Evolutionary conservation across 2,113 vertebrate genomes (phyloP).

Genomic region (Phodopus roborovskii): DNA sequence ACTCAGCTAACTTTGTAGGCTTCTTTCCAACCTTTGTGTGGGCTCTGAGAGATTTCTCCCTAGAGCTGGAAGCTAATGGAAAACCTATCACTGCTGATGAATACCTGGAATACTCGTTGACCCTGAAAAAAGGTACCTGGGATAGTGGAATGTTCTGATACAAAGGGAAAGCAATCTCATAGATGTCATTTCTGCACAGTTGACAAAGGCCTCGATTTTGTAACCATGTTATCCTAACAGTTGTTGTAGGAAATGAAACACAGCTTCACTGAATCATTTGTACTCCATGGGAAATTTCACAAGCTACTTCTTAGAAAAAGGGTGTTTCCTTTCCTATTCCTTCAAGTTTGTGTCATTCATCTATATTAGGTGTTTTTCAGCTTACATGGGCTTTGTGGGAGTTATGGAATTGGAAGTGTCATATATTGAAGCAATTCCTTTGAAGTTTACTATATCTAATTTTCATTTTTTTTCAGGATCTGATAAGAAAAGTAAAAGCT

Average conservation of each 20-base stretch:
- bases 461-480: slow-evolving; percentile 39
- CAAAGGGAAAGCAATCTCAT: neutral
- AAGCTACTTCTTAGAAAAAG: neutral
- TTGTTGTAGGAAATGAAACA: neutral
- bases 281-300: neutral
- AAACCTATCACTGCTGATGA: slow-evolving; percentile 66
- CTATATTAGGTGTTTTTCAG: neutral
- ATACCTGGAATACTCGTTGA: slow-evolving; percentile 81
- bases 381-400: neutral
- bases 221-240: neutral
- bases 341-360: neutral
- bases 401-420: neutral
- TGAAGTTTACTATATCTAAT: neutral
- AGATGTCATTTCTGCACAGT: neutral
- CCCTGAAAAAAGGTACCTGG: slow-evolving; percentile 71
- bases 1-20: slow-evolving; percentile 72
- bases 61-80: slow-evolving; percentile 72
- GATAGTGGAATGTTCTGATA: neutral
- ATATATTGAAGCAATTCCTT: neutral
- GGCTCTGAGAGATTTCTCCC: slow-evolving; percentile 82
- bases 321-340: neutral
- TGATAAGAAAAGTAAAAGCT: neutral
- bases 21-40: slow-evolving; percentile 85
- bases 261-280: neutral
- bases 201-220: neutral